A percentile compares a stretch with the other conserved stretches of the same genome.
Evolutionary conservation across 2,113 vertebrate genomes (phyloP).

Genomic region (Beaufortia kweichowensis): DNA sequence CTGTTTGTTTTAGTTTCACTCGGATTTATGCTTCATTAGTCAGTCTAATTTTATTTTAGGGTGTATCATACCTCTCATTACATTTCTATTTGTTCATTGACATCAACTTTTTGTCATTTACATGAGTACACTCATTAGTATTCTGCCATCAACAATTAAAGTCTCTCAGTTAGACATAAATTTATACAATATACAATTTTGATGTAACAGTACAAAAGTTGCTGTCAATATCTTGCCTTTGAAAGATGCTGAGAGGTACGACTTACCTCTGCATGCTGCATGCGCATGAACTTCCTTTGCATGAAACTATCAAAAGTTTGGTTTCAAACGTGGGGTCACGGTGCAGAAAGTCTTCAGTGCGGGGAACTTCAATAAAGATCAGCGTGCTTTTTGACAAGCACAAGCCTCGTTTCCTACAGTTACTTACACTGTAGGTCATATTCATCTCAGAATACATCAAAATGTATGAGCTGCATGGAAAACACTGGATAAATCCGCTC

Average conservation of each 20-base stretch:
- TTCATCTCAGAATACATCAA: conserved; percentile 58
- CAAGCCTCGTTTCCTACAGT: conserved; percentile 63
- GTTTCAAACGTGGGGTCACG: conserved; percentile 12
- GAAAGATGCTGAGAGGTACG: conserved; percentile 58
- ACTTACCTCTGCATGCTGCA: conserved; percentile 56
- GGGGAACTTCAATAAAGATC: conserved; percentile 59
- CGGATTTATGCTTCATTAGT: conserved; percentile 2
- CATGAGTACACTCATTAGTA: too few relatives aligned
- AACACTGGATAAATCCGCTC: conserved; percentile 72
- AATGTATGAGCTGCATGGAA: conserved; percentile 54
- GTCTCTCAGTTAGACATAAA: too few relatives aligned
- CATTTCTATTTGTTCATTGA: background rate
- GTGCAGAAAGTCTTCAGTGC: conserved; percentile 34
- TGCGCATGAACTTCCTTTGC: conserved; percentile 45
- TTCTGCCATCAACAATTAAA: too few relatives aligned
- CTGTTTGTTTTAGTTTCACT: conserved; percentile 26
- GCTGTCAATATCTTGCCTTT: background rate
- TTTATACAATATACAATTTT: too few relatives aligned
- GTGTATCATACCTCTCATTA: conserved; percentile 64
- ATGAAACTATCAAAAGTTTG: conserved; percentile 29
- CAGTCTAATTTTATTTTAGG: conserved; percentile 1
- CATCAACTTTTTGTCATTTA: too few relatives aligned
- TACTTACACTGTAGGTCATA: conserved; percentile 63
- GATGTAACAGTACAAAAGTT: background rate
- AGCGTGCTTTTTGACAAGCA: conserved; percentile 55